Evolutionary conservation across 2,888 invertebrate genomes (phyloP).

Genomic region (Acrobasis consociella): DNA sequence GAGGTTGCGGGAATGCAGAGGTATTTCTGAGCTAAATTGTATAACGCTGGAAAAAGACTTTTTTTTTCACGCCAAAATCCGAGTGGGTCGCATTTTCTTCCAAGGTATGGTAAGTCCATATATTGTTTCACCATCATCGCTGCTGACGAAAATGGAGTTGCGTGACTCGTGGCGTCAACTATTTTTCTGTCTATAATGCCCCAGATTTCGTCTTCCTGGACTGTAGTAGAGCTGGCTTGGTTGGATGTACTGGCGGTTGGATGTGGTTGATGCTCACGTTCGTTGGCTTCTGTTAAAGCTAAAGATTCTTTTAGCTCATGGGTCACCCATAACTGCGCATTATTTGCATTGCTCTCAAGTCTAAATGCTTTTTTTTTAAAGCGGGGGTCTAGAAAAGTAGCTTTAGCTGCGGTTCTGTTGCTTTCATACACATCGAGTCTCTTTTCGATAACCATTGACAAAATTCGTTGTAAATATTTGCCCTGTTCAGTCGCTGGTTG

Average conservation of each 20-base stretch:
- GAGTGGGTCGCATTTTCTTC: neutral
- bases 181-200: conserved; percentile 30
- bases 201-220: conserved; percentile 29
- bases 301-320: conserved; percentile 22
- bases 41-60: too few relatives aligned
- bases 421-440: conserved; percentile 31
- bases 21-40: too few relatives aligned
- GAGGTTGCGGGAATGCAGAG: conserved; percentile 18
- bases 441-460: conserved; percentile 33
- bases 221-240: conserved; percentile 27
- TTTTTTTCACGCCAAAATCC: too few relatives aligned
- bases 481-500: conserved; percentile 29
- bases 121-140: conserved; percentile 36
- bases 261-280: conserved; percentile 24
- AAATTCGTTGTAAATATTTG: conserved; percentile 30
- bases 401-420: conserved; percentile 36
- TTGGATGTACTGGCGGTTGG: conserved; percentile 24
- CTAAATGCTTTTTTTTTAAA: conserved; percentile 36
- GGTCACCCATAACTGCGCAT: conserved; percentile 33
- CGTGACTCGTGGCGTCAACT: conserved; percentile 24
- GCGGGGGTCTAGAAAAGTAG: conserved; percentile 35
- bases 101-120: conserved; percentile 30
- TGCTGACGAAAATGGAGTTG: conserved; percentile 28
- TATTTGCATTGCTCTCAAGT: conserved; percentile 34
- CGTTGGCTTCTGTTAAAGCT: neutral